A percentile compares a stretch with the other conserved stretches of the same genome.
Conservation (phyloP, 2,888 invertebrate species). For the Liopterus haemorrhoidalis region DNA sequence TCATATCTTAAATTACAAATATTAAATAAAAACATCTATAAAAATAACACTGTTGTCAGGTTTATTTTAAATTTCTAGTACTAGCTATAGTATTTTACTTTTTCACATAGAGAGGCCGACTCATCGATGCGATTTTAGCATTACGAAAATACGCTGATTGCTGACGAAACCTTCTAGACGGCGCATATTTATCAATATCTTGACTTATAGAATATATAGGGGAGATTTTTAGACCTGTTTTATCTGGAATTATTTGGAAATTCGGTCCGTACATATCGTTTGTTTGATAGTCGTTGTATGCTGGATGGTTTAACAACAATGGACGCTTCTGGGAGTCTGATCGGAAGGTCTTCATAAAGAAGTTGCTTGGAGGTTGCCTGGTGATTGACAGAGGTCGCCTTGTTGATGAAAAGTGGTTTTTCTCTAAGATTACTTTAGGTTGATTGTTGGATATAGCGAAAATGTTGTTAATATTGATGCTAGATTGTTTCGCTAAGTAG, state of each 20-base stretch:
- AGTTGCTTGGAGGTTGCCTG: constrained; percentile 43
- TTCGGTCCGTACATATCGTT: constrained; percentile 31
- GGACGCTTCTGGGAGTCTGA: constrained; percentile 47
- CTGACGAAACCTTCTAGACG: constrained; percentile 31
- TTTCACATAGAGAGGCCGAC: constrained; percentile 47
- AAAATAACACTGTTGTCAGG: constrained; percentile 18
- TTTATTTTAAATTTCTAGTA: not conserved
- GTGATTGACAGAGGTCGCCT: constrained; percentile 47
- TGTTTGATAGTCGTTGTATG: constrained; percentile 26
- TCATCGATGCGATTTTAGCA: constrained; percentile 45
- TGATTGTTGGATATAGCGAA: constrained; percentile 34
- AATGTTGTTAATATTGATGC: constrained; percentile 43
- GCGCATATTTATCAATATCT: constrained; percentile 43
- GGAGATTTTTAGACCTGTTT: constrained; percentile 52
- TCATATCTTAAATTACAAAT: constrained; percentile 23
- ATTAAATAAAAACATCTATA: constrained; percentile 24
- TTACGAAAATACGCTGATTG: constrained; percentile 39
- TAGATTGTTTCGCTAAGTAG: constrained; percentile 36
- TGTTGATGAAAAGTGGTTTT: constrained; percentile 47
- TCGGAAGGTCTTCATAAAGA: constrained; percentile 41
- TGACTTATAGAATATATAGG: constrained; percentile 48
- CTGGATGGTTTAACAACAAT: constrained; percentile 38
- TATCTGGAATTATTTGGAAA: constrained; percentile 48
- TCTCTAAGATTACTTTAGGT: constrained; percentile 29
- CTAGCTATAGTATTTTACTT: constrained; percentile 36